Conservation (phyloP, 2,888 invertebrate genomes). For the Pseudoips prasinana region DNA sequence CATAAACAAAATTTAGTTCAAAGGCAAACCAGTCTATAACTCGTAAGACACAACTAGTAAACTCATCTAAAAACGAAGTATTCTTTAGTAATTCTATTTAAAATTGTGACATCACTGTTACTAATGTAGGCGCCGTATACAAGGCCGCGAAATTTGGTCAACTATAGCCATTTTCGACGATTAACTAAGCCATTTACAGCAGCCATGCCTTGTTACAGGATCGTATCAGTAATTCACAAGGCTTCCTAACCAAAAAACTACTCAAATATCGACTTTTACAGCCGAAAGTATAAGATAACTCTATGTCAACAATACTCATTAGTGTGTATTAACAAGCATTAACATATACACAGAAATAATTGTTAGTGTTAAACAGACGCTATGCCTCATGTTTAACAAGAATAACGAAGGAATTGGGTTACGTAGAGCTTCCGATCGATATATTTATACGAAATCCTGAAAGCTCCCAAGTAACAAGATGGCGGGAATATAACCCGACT, state of each 20-base stretch:
- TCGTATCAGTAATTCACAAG: conserved; percentile 7
- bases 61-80: conserved; percentile 44
- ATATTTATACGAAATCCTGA: conserved; percentile 74
- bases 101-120: conserved; percentile 71
- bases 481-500: conserved; percentile 69
- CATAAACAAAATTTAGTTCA: conserved; percentile 19
- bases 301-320: conserved; percentile 61
- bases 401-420: conserved; percentile 60
- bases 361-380: conserved; percentile 25
- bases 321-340: conserved; percentile 17
- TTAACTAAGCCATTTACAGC: conserved; percentile 29
- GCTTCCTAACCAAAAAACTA: conserved; percentile 15
- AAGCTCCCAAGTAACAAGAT: conserved; percentile 73
- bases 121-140: conserved; percentile 59
- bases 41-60: conserved; percentile 11
- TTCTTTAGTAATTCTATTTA: conserved; percentile 66
- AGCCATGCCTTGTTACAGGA: conserved; percentile 14
- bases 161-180: conserved; percentile 40
- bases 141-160: conserved; percentile 54
- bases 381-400: conserved; percentile 36
- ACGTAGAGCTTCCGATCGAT: conserved; percentile 72
- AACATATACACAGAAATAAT: conserved; percentile 17
- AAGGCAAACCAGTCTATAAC: conserved; percentile 27
- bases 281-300: conserved; percentile 16
- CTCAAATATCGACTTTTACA: conserved; percentile 8